Evolutionary conservation across 2,888 invertebrate genomes (phyloP), one percentile per base, ranked within the genome.

Genomic region (Belgica antarctica): DNA sequence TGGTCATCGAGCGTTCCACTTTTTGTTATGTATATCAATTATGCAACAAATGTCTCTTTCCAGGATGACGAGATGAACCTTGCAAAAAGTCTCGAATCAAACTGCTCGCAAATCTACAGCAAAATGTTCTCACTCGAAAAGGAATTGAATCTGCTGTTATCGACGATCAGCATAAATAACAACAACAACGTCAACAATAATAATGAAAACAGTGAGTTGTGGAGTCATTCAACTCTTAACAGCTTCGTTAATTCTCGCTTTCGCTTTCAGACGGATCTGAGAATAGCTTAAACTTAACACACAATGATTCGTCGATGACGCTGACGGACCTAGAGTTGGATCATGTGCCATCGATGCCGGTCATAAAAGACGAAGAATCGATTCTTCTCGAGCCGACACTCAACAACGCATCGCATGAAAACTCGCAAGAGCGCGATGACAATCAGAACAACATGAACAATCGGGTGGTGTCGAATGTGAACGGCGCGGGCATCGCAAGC

Each of bases 41-140:
- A n/a, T n/a, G n/a, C n/a, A n/a, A n/a, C 41, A 52, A 62, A 34
- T 66, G 7, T 17, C 0, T 47, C 12, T 61, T 59, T 31, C 10
- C 62, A 70, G 70, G 70, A 70, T 12, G 70, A 70, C n/a, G 70
- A 70, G n/a, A 31, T 41, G 5, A 70, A 70, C 57, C 41, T 70
- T 17, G 70, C 34, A 17, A 70, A 41, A 41, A 70, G 70, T 47
- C 36, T 70, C 10, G 61, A 59, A 34, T 19, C 59, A n/a, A 70
- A 61, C 19, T 70, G 70, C 28, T 70, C 70, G n/a, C 70, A 31
- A 10, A 47, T 70, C 7, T 70, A 70, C 17, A 36, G 25, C 24
- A 34, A 46, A 17, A 59, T 70, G 70, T 47, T 70, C 28, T 27
- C 70, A 15, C 61, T 70, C 61, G 70, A 70, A 61, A 70, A 70